Evolutionary conservation across 2,797 vertebrate species (phyloP), one percentile per base, ranked within the genome.

Genomic region (Australoheros facetus): DNA sequence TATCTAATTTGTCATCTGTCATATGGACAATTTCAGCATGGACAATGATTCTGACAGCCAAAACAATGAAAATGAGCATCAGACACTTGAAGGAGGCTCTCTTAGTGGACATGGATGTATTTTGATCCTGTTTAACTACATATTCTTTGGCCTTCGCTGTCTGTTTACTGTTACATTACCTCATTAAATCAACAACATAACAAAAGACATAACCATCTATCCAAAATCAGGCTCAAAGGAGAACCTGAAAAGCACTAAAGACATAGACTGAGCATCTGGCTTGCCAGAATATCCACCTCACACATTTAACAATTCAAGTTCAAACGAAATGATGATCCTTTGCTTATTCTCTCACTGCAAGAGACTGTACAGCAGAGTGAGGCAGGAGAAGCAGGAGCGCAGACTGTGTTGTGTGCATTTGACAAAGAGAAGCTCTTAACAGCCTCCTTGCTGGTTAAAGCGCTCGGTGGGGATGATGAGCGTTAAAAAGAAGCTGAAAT

Each of bases 1-100:
- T 88, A 93, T 92, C 81, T 78, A 78, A 93, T 89, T 87, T 93
- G 93, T 93, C 94, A 91, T 81, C 90, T 91, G 92, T 94, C 91
- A 89, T 90, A 86, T 87, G 92, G 86, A 78, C 80, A 87, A 78
- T 88, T 90, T 91, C 56, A 82, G 77, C 80, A 81, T 28, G 45
- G 81, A 85, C 77, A 84, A 81, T 7, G 75, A 87, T 81, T 72
- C 87, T 91, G 91, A 91, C 90, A 91, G 82, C 58, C 87, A 81
- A 82, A 91, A 89, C 87, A 81, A 54, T 62, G 69, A 78, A 84
- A 86, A 88, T 85, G 87, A 80, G 56, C 54, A n/a, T 55, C 79
- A 73, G 62, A 71, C 82, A 12, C 48, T 79, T 54, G 57, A n/a
- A 60, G 71, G 53, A 60, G 26, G 16, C 16, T 59, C 71, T 32